Evolutionary conservation across 2,113 vertebrate species (phyloP).

Genomic region (Phalacrocorax pelagicus): DNA sequence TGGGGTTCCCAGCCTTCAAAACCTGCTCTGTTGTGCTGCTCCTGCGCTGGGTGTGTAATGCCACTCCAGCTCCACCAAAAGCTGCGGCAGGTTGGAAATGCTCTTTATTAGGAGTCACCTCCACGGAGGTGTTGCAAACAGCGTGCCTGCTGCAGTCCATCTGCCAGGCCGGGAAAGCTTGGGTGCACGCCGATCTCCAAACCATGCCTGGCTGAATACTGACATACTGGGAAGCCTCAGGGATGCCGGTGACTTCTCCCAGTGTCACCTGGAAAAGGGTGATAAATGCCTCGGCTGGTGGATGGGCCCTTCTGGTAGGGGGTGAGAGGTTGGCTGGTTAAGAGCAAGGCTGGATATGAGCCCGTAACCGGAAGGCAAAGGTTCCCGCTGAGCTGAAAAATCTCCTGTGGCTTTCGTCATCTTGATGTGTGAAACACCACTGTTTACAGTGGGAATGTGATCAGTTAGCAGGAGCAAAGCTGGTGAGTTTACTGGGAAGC

Average conservation of each 20-base stretch:
- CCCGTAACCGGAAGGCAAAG: not conserved
- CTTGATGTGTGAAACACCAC: not conserved
- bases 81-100: not conserved
- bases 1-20: not conserved
- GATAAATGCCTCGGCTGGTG: not conserved
- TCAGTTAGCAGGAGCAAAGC: not conserved
- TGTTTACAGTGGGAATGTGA: not conserved
- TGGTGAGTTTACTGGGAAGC: not conserved
- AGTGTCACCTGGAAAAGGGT: not conserved
- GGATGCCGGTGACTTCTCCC: not conserved
- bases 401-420: not conserved
- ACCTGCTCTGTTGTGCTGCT: not conserved
- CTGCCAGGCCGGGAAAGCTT: not conserved
- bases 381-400: not conserved
- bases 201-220: not conserved
- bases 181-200: not conserved
- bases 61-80: not conserved
- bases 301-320: not conserved
- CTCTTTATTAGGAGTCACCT: not conserved
- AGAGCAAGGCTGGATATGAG: not conserved
- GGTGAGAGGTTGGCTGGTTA: not conserved
- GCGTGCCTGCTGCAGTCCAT: not conserved
- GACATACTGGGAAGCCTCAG: not conserved
- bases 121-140: not conserved
- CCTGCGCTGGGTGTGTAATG: not conserved